These are phyloP conservation scores for Sepiola atlantica DNA, from an alignment of 2,888 invertebrate species.

Conservation along the genomic window DNA sequence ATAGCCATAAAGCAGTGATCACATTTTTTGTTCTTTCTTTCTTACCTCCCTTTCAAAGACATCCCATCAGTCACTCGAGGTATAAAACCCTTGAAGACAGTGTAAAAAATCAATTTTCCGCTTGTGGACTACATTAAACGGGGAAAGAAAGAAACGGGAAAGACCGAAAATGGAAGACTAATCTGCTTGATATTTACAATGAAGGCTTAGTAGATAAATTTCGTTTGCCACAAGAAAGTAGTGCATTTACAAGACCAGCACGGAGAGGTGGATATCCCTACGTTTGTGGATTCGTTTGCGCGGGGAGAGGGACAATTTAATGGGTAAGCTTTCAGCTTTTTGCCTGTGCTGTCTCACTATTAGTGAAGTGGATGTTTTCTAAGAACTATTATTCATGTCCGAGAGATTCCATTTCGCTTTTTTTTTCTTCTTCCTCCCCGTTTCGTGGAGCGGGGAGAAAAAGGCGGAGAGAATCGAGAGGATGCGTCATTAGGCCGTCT, in stretches of 20 bases:
- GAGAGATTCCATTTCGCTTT: slow-evolving; percentile 5
- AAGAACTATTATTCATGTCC: slow-evolving; percentile 10
- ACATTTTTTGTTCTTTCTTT: background rate
- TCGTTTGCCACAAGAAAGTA: background rate
- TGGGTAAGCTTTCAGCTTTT: slow-evolving; percentile 23
- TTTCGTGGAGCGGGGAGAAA: background rate
- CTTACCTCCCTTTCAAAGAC: background rate
- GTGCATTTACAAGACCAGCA: background rate
- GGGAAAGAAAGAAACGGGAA: background rate
- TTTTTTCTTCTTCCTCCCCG: background rate
- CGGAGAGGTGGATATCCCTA: slow-evolving; percentile 4
- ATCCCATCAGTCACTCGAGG: slow-evolving; percentile 12
- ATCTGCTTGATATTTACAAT: slow-evolving; percentile 32
- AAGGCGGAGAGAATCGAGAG: too few relatives aligned
- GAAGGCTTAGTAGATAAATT: slow-evolving; percentile 32
- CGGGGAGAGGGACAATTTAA: background rate
- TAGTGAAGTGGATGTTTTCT: slow-evolving; percentile 32
- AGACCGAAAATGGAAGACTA: slow-evolving; percentile 2
- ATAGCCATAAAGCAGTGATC: slow-evolving; percentile 16
- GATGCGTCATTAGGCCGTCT: background rate
- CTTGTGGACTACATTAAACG: background rate
- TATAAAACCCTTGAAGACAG: slow-evolving; percentile 32
- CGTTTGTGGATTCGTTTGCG: background rate
- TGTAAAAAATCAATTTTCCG: slow-evolving; percentile 32
- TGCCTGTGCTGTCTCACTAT: slow-evolving; percentile 11